Evolutionary conservation across 2,888 invertebrate genomes (phyloP).

Genomic region (Iselma pallidipennis): DNA sequence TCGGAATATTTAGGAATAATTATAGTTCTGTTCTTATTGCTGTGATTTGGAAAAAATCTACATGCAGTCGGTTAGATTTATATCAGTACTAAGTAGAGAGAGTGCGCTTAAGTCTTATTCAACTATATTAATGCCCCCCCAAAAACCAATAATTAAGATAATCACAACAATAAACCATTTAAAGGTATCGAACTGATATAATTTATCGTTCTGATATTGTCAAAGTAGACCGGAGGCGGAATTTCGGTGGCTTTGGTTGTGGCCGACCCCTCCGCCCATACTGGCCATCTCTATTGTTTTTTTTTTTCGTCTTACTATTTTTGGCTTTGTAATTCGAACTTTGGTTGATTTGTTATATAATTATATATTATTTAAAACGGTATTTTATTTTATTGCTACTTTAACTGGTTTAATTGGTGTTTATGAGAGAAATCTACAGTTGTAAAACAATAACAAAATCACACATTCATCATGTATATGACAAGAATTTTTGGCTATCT

Average conservation of each 20-base stretch:
- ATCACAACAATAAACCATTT: slow-evolving; percentile 51
- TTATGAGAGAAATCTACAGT: slow-evolving; percentile 29
- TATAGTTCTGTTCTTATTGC: neutral
- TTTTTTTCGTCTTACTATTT: slow-evolving; percentile 4
- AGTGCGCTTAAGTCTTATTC: slow-evolving; percentile 25
- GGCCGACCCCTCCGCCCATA: slow-evolving; percentile 18
- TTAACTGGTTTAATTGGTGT: slow-evolving; percentile 33
- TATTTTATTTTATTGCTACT: slow-evolving; percentile 40
- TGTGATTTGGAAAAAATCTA: neutral
- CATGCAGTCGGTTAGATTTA: slow-evolving; percentile 19
- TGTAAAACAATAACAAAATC: slow-evolving; percentile 32
- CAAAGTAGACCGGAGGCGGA: slow-evolving; percentile 44
- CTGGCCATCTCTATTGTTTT: slow-evolving; percentile 27
- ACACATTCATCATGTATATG: slow-evolving; percentile 19
- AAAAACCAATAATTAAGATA: slow-evolving; percentile 54
- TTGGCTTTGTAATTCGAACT: slow-evolving; percentile 22
- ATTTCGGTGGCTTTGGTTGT: slow-evolving; percentile 40
- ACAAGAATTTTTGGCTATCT: slow-evolving; percentile 14
- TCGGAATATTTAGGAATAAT: neutral
- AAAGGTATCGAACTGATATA: slow-evolving; percentile 41
- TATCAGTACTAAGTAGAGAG: slow-evolving; percentile 35
- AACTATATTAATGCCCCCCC: slow-evolving; percentile 50
- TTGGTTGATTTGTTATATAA: slow-evolving; percentile 42
- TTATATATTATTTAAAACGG: slow-evolving; percentile 39
- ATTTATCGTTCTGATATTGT: slow-evolving; percentile 54